phyloP scores from a whole-genome alignment of 2,888 invertebrate species.

The Melieria crassipennis region DNA sequence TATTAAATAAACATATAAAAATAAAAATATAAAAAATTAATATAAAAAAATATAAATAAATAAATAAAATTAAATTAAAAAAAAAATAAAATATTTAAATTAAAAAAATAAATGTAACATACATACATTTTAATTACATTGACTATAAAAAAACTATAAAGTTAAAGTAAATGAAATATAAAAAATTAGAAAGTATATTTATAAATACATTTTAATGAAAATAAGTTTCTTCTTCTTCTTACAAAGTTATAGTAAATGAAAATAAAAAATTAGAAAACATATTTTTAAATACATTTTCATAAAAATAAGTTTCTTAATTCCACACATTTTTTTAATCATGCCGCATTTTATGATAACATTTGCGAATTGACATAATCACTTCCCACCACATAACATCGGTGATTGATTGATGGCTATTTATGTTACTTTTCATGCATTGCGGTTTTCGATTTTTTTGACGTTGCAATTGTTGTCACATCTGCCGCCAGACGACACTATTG shows the following conservation, averaged over 20 bases:
- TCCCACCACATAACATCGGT: no score
- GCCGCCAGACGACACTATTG: slow-evolving; percentile 22
- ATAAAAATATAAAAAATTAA: slow-evolving; percentile 1
- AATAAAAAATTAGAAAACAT: background rate
- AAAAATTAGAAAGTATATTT: background rate
- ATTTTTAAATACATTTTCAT: no score
- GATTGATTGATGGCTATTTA: no score
- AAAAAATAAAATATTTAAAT: background rate
- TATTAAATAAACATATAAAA: background rate
- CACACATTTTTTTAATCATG: no score
- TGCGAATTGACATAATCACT: no score
- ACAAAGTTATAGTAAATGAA: background rate
- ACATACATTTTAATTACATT: background rate
- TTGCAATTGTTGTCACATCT: slow-evolving; percentile 4
- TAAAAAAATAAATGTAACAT: background rate
- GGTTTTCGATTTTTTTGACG: no score
- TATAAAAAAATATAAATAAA: background rate
- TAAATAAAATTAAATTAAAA: no score
- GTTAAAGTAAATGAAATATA: background rate
- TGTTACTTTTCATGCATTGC: no score
- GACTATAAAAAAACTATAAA: background rate
- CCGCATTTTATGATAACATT: no score
- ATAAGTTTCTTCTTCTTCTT: background rate
- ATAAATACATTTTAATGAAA: background rate
- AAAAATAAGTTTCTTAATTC: no score